Evolutionary conservation across 1,140 invertebrate species (phyloP).

Genomic region (Penaeus chinensis): DNA sequence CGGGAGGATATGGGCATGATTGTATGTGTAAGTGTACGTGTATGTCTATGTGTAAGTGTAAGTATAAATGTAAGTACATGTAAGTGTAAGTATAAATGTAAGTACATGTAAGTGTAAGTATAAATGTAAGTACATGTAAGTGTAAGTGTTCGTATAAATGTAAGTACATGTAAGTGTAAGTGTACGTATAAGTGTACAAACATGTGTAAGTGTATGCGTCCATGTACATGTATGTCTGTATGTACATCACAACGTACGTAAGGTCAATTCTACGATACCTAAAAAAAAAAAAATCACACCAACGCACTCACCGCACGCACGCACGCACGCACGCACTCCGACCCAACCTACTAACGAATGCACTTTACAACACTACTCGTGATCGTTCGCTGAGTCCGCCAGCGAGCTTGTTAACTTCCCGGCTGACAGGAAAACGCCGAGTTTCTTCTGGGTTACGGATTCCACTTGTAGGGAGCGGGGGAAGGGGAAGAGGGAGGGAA

Average conservation of each 20-base stretch:
- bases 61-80: conserved; percentile 8
- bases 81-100: not conserved
- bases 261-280: not conserved
- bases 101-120: not conserved
- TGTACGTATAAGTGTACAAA: not conserved
- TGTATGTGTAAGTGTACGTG: not conserved
- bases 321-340: no score
- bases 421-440: no score
- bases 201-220: not conserved
- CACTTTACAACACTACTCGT: no score
- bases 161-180: not conserved
- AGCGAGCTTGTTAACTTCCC: no score
- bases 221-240: conserved; percentile 1
- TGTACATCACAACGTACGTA: not conserved
- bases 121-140: conserved; percentile 4
- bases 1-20: not conserved
- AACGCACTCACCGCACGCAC: no score
- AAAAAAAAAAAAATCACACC: no score
- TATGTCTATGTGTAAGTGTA: conserved; percentile 16
- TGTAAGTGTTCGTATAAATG: conserved; percentile 4
- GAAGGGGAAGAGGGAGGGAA: no score
- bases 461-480: no score
- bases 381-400: no score
- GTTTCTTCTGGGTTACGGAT: no score
- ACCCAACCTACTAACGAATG: no score